Conservation (phyloP, 2,888 invertebrate species). For the Sarcophaga rosellei region DNA sequence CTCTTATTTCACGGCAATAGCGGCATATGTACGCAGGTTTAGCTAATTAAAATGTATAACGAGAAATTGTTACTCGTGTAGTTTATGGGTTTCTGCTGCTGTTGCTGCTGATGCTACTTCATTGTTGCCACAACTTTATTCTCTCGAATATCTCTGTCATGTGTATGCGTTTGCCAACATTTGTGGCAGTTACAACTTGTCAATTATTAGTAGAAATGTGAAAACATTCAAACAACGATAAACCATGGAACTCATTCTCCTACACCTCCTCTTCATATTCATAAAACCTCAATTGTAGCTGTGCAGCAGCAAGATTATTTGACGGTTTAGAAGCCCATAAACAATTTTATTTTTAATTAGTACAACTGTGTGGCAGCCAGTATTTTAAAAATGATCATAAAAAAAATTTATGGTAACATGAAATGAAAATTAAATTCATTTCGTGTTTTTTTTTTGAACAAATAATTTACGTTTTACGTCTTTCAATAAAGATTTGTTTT, state of each 20-base stretch:
- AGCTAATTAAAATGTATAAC: constrained; percentile 57
- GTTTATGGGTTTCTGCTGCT: background rate
- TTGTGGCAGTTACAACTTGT: constrained; percentile 25
- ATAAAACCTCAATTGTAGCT: no score
- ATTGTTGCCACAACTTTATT: background rate
- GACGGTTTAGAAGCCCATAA: background rate
- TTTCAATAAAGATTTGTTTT: constrained; percentile 29
- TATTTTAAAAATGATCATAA: constrained; percentile 1
- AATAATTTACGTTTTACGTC: constrained; percentile 28
- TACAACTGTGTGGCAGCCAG: background rate
- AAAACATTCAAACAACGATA: background rate
- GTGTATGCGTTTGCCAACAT: background rate
- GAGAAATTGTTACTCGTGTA: background rate
- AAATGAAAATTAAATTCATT: constrained; percentile 75
- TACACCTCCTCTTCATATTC: no score
- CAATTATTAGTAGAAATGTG: constrained; percentile 39
- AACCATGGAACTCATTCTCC: background rate
- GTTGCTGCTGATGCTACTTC: background rate
- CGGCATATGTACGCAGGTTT: background rate
- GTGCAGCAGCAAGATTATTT: background rate
- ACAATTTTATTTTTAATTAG: constrained; percentile 33
- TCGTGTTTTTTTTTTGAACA: background rate
- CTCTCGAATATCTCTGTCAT: background rate
- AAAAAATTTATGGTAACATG: constrained; percentile 21
- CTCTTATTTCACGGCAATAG: no score